Base-by-base conservation (phyloP, 2,888 invertebrate genomes). In the Branchinecta sandiegonensis region DNA sequence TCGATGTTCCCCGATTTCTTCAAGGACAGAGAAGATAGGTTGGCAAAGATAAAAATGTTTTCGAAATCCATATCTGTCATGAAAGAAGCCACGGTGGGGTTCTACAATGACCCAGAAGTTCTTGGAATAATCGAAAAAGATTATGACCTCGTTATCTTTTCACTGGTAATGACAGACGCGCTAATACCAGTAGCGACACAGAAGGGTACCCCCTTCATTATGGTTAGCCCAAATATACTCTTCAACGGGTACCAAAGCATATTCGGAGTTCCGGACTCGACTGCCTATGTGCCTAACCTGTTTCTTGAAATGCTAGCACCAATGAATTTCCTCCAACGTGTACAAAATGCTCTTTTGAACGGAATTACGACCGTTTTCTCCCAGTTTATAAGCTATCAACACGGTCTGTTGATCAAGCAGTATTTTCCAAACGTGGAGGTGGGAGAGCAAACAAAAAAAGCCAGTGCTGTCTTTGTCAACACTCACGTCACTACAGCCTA, bases 191-290 rank as follows among this genome's bases (percentile, higher is more conserved):
- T 75, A 2, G 72, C 73, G 5, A 71, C 74, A 67, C 70, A 71
- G 13, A 71, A 74, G 8, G 71, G 71, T 14, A 76, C 79, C 8
- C 78, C 77, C 0, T 70, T 77, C 13, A 75, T 80, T 17, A 48
- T 77, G 1, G 73, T 79, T 10, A 71, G 69, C n/a, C 69, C 71
- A 8, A 69, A 69, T 47, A 65, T 68, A 5, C 71, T 71, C n/a
- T 47, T 70, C 37, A 47, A 50, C 6, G 68, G 69, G 12, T n/a
- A 37, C 46, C 47, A 48, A 10, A 63, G 13, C 5, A 11, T 67
- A 7, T 47, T 67, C n/a, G 73, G 72, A 10, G 73, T 72, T 65
- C 72, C 73, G 48, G 72, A 73, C 17, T 74, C 74, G 37, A 72
- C 73, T 0, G 72, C 78, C 11, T 69, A 76, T 14, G 75, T 75